phyloP scores from a whole-genome alignment of 2,113 vertebrate genomes.

The Boulengeromyrus knoepffleri region DNA sequence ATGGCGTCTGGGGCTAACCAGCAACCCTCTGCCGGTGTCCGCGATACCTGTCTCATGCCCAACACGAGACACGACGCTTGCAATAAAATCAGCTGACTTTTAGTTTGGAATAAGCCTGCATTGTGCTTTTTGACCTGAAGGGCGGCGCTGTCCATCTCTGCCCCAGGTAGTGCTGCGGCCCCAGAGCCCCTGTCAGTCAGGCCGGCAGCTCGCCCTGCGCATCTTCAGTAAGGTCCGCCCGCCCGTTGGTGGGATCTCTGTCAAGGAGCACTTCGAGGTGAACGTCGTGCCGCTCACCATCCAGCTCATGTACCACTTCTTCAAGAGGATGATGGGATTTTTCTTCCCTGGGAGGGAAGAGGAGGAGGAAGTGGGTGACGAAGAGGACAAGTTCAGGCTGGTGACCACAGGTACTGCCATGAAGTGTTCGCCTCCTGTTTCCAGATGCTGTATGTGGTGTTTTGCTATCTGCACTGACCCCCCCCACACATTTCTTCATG shows the following conservation, averaged over 20 bases:
- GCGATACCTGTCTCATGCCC: not conserved
- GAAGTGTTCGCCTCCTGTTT: not conserved
- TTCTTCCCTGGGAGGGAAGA: slow-evolving; percentile 95
- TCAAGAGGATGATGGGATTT: slow-evolving; percentile 99
- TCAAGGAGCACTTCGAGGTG: slow-evolving; percentile 98
- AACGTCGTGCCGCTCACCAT: slow-evolving; percentile 97
- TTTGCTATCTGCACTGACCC: not conserved
- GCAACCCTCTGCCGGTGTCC: not conserved
- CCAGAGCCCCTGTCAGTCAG: slow-evolving; percentile 85
- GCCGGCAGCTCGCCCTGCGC: slow-evolving; percentile 85
- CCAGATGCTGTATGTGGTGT: not conserved
- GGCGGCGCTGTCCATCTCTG: slow-evolving; percentile 12
- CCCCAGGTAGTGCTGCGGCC: slow-evolving; percentile 89
- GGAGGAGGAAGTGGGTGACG: slow-evolving; percentile 92
- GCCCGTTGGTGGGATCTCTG: slow-evolving; percentile 93
- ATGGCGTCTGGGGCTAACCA: slow-evolving; percentile 19
- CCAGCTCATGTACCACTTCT: slow-evolving; percentile 98
- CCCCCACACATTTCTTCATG: not conserved
- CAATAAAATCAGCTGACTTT: not conserved
- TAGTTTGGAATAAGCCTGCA: not conserved
- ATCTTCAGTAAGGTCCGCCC: slow-evolving; percentile 98
- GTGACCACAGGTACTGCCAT: slow-evolving; percentile 82
- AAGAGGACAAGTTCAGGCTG: slow-evolving; percentile 93
- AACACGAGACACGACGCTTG: not conserved
- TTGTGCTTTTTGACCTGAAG: not conserved